phyloP scores from a whole-genome alignment of 2,888 invertebrate genomes.

The Drosophila mercatorum region DNA sequence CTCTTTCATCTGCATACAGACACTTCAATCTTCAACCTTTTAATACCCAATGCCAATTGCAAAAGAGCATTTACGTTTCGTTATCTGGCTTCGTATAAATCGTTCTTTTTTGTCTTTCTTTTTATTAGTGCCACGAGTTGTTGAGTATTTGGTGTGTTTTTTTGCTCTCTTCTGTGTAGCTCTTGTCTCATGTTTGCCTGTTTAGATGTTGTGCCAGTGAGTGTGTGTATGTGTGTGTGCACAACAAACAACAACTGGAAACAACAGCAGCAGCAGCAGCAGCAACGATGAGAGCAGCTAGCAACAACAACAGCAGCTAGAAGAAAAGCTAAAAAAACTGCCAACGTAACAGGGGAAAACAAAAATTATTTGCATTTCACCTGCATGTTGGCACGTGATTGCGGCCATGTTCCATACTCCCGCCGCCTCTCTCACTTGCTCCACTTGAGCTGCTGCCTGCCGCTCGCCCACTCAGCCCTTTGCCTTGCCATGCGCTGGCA shows the following conservation, averaged over 20 bases:
- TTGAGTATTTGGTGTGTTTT: constrained; percentile 30
- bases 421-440: not conserved
- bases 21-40: not conserved
- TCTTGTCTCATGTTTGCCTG: constrained; percentile 56
- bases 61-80: constrained; percentile 33
- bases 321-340: constrained; percentile 21
- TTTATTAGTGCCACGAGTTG: constrained; percentile 28
- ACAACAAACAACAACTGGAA: constrained; percentile 42
- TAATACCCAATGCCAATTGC: not conserved
- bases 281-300: constrained; percentile 30
- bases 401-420: constrained; percentile 50
- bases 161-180: constrained; percentile 8
- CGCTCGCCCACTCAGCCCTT: not conserved
- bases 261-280: constrained; percentile 23
- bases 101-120: not conserved
- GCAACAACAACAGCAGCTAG: constrained; percentile 14
- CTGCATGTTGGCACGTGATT: constrained; percentile 79
- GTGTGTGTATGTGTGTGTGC: constrained; percentile 13
- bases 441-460: constrained; percentile 1
- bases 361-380: constrained; percentile 78
- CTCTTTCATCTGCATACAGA: not conserved
- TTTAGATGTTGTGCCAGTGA: constrained; percentile 52
- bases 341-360: constrained; percentile 62
- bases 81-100: constrained; percentile 21
- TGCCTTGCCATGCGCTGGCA: constrained; percentile 56